Evolutionary conservation across 1,140 invertebrate genomes (phyloP).

Genomic region (Caerostris extrusa): DNA sequence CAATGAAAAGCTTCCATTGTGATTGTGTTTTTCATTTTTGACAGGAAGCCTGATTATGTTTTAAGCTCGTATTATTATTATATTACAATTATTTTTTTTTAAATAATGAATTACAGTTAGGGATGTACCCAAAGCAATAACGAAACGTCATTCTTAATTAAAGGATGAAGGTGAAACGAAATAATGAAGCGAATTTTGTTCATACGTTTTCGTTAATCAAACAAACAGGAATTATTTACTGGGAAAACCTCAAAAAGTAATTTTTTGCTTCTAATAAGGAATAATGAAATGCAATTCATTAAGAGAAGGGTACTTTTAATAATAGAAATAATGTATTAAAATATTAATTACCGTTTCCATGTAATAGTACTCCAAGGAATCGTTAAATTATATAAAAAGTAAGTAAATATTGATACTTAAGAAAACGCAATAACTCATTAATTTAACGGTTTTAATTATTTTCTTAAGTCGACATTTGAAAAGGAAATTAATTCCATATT

Average conservation of each 20-base stretch:
- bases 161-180: neutral
- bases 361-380: too few species aligned
- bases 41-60: neutral
- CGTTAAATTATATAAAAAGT: too few species aligned
- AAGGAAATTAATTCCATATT: too few species aligned
- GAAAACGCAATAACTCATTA: too few species aligned
- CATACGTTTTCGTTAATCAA: neutral
- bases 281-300: neutral
- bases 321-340: neutral
- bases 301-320: neutral
- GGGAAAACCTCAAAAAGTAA: neutral
- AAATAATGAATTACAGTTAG: neutral
- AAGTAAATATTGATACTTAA: too few species aligned
- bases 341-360: neutral
- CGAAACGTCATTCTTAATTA: slow-evolving; percentile 1
- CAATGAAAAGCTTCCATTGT: neutral
- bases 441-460: too few species aligned
- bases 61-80: neutral
- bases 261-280: neutral
- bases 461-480: too few species aligned
- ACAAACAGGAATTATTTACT: neutral
- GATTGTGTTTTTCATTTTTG: slow-evolving; percentile 16
- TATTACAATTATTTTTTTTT: neutral
- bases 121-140: neutral
- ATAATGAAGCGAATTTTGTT: neutral